A percentile compares a stretch with the other conserved stretches of the same genome.
phyloP scores from a whole-genome alignment of 2,888 invertebrate species.

The Fabriciana adippe region DNA sequence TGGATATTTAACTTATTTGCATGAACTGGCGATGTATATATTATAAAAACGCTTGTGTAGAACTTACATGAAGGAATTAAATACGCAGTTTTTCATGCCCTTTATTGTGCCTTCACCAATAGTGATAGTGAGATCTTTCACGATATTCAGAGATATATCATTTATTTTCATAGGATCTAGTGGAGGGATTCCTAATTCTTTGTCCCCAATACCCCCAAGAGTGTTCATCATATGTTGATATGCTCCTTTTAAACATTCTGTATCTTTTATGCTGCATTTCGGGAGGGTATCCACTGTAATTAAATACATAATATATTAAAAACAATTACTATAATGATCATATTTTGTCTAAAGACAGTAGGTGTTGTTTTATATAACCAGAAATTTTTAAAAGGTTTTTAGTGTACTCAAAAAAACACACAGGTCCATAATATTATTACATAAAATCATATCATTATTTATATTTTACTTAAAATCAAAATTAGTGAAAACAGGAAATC shows the following conservation, averaged over 20 bases:
- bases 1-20: too few relatives aligned
- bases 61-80: conserved; percentile 32
- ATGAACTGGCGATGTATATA: too few relatives aligned
- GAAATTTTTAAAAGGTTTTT: too few relatives aligned
- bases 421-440: too few relatives aligned
- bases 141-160: conserved; percentile 22
- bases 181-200: conserved; percentile 19
- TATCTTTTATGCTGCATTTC: conserved; percentile 35
- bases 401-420: too few relatives aligned
- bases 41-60: neutral
- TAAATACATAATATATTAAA: neutral
- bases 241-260: conserved; percentile 23
- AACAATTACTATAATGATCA: too few relatives aligned
- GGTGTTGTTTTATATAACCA: too few relatives aligned
- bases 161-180: conserved; percentile 33
- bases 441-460: too few relatives aligned
- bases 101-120: conserved; percentile 24
- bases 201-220: conserved; percentile 14
- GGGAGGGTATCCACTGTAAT: neutral
- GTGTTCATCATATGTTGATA: conserved; percentile 23
- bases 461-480: too few relatives aligned
- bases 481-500: too few relatives aligned
- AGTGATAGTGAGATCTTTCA: conserved; percentile 23
- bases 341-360: too few relatives aligned
- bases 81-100: conserved; percentile 29